Conservation (phyloP, 2,113 vertebrate genomes). For the Bujurquina vittata region DNA sequence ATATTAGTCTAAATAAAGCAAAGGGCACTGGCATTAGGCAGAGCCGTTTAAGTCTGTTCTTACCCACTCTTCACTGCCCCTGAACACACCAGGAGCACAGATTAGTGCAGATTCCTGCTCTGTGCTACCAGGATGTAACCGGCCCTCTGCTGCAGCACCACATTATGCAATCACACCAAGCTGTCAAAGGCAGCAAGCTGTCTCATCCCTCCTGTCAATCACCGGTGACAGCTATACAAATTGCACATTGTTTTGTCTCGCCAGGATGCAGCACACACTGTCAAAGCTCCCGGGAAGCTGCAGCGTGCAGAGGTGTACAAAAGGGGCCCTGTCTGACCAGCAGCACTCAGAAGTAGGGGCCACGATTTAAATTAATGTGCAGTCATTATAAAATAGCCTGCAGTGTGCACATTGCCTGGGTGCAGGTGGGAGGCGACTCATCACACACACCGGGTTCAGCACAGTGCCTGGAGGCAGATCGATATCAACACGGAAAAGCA, state of each 20-base stretch:
- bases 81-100: slow-evolving; percentile 47
- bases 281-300: background rate
- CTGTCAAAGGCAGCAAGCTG: background rate
- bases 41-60: slow-evolving; percentile 10
- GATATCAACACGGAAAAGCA: slow-evolving; percentile 6
- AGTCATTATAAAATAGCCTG: background rate
- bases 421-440: background rate
- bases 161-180: slow-evolving; percentile 55
- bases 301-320: background rate
- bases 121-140: background rate
- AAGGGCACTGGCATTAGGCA: background rate
- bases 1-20: slow-evolving; percentile 28
- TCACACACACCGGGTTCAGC: slow-evolving; percentile 10
- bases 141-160: slow-evolving; percentile 19
- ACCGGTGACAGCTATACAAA: slow-evolving; percentile 13
- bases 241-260: background rate
- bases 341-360: background rate
- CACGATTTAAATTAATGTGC: background rate
- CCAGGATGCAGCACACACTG: background rate
- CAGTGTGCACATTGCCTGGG: background rate
- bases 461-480: slow-evolving; percentile 43
- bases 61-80: slow-evolving; percentile 21
- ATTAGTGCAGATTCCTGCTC: slow-evolving; percentile 49
- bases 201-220: slow-evolving; percentile 46
- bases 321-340: background rate